These are phyloP conservation scores for Drosophila sturtevanti DNA, from an alignment of 1,140 invertebrate species.

Conservation along the genomic window DNA sequence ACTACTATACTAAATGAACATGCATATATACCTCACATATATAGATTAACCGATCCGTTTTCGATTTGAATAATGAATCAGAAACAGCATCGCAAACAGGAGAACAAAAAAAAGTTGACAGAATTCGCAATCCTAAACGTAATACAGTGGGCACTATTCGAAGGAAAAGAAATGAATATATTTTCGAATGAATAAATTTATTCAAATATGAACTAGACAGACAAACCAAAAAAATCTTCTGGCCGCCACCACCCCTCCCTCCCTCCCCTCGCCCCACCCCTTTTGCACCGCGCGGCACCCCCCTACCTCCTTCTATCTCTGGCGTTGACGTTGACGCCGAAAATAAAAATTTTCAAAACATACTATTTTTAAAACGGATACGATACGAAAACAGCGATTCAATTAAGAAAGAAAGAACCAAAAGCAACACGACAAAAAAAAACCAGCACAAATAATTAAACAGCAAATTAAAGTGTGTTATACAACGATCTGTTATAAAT, in stretches of 20 bases:
- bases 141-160: slow-evolving; percentile 7
- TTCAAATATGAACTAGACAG: slow-evolving; percentile 71
- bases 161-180: neutral
- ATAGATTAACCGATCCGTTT: slow-evolving; percentile 24
- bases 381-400: slow-evolving; percentile 63
- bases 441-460: slow-evolving; percentile 71
- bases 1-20: slow-evolving; percentile 23
- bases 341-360: slow-evolving; percentile 79
- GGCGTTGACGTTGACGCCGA: slow-evolving; percentile 76
- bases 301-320: neutral
- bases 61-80: neutral
- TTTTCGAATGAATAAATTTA: slow-evolving; percentile 52
- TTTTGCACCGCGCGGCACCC: neutral
- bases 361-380: slow-evolving; percentile 79
- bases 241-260: neutral
- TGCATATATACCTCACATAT: slow-evolving; percentile 29
- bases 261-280: slow-evolving; percentile 17
- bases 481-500: slow-evolving; percentile 58
- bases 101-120: neutral
- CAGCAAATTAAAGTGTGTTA: slow-evolving; percentile 80
- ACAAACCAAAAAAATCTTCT: slow-evolving; percentile 23
- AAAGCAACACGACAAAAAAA: slow-evolving; percentile 45
- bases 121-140: slow-evolving; percentile 7
- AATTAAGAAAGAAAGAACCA: slow-evolving; percentile 40
- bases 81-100: neutral